Evolutionary conservation across 2,113 vertebrate genomes (phyloP), one percentile per base, ranked within the genome.

Genomic region (Microcebus jonahi): DNA sequence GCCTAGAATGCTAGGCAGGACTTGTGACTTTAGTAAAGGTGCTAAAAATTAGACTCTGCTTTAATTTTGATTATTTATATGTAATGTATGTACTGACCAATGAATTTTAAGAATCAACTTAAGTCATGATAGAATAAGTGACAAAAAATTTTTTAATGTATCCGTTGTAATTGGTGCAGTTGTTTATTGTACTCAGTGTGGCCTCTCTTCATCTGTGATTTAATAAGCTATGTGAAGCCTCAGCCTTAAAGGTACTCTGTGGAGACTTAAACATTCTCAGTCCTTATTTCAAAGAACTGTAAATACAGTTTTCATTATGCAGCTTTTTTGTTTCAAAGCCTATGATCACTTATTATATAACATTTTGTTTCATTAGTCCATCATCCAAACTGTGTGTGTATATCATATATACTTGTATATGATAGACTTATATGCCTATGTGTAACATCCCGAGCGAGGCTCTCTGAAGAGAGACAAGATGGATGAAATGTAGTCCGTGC

Each of bases 281-380:
- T 96, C 76, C 68, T 95, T 96, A 68, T 95, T 97, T 89, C 92
- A 90, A 34, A 92, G 94, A 91, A 63, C 20, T 77, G 68, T 94
- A 90, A 91, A 95, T 68, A 76, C 68, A 29, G 65, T 93, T 97
- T 96, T 96, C 94, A 91, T 93, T 86, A 70, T 53, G 34, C 48
- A 45, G 0, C 88, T 75, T 80, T 61, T 95, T 59, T 84, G 14
- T 90, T 88, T 76, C 76, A 73, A 89, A 96, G 96, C 63, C 39
- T 67, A 20, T 59, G 55, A 25, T 87, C 67, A 59, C 45, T 92
- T 88, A 50, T 94, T 68, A 48, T 39, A 10, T 39, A 89, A 34
- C 45, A 27, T 88, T 68, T 96, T 55, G 31, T 88, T 90, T 68
- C n/a, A 79, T 92, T 93, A 84, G 70, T 90, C 57, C 68, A 57